phyloP scores from a whole-genome alignment of 2,113 vertebrate genomes.

The Bagarius yarrelli region DNA sequence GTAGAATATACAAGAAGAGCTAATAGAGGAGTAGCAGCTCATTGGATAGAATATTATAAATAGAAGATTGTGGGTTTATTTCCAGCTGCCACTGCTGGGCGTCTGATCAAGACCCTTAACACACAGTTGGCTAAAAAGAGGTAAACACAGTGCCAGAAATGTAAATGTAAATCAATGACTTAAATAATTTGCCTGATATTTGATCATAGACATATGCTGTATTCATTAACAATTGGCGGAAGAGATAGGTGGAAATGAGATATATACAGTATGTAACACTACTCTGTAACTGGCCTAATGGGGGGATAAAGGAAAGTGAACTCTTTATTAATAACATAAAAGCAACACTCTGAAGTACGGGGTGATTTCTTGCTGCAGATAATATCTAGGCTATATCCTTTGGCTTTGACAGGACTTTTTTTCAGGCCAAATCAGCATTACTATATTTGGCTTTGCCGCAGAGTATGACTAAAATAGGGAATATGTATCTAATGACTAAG shows the following conservation, averaged over 20 bases:
- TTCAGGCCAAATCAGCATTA: constrained; percentile 35
- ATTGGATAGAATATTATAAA: no score
- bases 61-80: no score
- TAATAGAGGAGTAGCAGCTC: no score
- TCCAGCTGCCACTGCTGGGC: no score
- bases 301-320: background rate
- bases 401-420: constrained; percentile 18
- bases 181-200: no score
- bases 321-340: constrained; percentile 21
- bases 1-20: no score
- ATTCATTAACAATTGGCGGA: no score
- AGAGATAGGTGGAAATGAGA: background rate
- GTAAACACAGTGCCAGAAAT: no score
- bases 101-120: no score
- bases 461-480: constrained; percentile 15
- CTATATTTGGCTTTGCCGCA: constrained; percentile 23
- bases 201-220: no score
- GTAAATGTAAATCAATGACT: no score
- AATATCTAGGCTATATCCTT: constrained; percentile 18
- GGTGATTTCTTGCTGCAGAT: constrained; percentile 30
- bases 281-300: background rate
- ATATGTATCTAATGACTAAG: constrained; percentile 27
- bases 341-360: constrained; percentile 19
- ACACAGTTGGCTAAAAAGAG: no score
- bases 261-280: background rate